Evolutionary conservation across 2,888 invertebrate genomes (phyloP), one percentile per base, ranked within the genome.

Genomic region (Eupithecia abbreviata): DNA sequence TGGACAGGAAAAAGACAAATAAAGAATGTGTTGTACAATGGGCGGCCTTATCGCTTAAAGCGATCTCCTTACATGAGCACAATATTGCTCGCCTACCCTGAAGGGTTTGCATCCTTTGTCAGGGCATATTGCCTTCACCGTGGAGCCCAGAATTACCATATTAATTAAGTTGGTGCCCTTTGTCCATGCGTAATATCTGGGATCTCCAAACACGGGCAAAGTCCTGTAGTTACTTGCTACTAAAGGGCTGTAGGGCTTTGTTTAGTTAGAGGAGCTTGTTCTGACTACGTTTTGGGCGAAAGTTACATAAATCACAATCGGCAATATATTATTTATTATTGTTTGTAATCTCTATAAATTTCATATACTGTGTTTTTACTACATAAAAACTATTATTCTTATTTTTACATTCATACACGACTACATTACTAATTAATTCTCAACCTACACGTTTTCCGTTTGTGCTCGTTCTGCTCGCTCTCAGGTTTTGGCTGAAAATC

Each of bases 111-210:
- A 69, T 69, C 47, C 69, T 47, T 47, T 69, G 69, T 69, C 2
- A 12, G 69, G n/a, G 69, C 47, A 69, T 69, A 49, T 69, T 69
- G 69, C 12, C 6, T 47, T 66, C 15, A 58, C 30, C 13, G 62
- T 58, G 42, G 30, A 47, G 47, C 69, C 18, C 49, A 58, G 58
- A 72, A 73, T 76, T 72, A 62, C 49, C 76, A 76, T 76, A 70
- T 76, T 70, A 76, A 76, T 76, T 76, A 69, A 73, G 72, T 72
- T 69, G 45, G 68, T 62, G 18, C 18, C 69, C 47, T 69, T 68
- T 69, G 69, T 49, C 69, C 69, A 69, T 47, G 30, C 47, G 18
- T 47, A 30, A 69, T 69, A 69, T 45, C 18, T 47, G 45, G 42
- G 45, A 69, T 43, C 71, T 67, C 45, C 45, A 45, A 45, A 45